Percentiles rank a stretch among this genome's conserved stretches.
Conservation (phyloP, 2,113 vertebrate genomes). For the Crypturellus undulatus region DNA sequence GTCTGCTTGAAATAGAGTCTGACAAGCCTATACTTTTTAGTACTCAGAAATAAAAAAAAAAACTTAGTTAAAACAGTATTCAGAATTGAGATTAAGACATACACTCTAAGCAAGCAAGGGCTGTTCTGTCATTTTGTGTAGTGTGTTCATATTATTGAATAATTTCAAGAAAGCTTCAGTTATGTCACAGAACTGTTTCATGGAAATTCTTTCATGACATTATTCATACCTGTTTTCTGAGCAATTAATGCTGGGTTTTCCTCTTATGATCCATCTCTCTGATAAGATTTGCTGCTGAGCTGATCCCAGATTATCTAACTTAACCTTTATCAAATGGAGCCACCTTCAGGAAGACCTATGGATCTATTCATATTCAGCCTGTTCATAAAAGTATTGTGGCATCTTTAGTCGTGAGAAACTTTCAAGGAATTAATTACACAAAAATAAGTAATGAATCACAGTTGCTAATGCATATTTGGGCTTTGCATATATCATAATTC, state of each 20-base stretch:
- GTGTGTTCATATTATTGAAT: background rate
- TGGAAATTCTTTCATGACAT: background rate
- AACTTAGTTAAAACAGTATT: background rate
- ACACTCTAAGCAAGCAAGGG: background rate
- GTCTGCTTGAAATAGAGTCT: background rate
- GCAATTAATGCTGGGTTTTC: background rate
- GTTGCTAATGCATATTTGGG: background rate
- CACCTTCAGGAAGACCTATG: slow-evolving; percentile 57
- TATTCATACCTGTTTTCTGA: background rate
- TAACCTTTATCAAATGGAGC: slow-evolving; percentile 66
- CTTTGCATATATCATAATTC: background rate
- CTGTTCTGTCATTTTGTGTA: background rate
- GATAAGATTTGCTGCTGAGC: background rate
- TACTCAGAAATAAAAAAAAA: background rate
- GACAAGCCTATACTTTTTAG: background rate
- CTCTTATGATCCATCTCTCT: background rate
- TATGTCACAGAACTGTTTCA: background rate
- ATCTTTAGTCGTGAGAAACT: background rate
- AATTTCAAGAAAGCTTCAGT: background rate
- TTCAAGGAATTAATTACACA: background rate
- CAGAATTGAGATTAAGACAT: background rate
- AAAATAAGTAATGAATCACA: background rate
- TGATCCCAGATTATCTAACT: background rate
- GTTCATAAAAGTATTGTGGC: background rate
- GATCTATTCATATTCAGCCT: background rate